These are phyloP conservation scores for Microtus ochrogaster DNA, from an alignment of 2,113 vertebrate species.

Conservation along the genomic window DNA sequence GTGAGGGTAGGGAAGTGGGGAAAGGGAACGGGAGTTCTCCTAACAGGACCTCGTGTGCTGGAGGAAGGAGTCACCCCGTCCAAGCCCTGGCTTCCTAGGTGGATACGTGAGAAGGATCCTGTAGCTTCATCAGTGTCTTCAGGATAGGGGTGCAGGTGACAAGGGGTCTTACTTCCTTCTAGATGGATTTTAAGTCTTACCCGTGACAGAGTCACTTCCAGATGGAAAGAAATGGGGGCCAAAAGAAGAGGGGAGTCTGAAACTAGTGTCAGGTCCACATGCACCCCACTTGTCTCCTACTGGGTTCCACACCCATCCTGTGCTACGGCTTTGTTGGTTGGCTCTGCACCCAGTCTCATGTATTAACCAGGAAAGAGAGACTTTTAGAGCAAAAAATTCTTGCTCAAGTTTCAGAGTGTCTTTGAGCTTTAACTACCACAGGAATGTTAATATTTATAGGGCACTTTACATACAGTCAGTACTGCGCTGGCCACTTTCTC, in stretches of 20 bases:
- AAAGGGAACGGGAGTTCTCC: not conserved
- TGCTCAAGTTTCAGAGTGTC: slow-evolving; percentile 2
- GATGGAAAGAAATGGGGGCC: not conserved
- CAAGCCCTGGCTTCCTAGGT: not conserved
- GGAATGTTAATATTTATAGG: slow-evolving; percentile 25
- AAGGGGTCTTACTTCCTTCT: not conserved
- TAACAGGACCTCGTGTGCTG: not conserved
- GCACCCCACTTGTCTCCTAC: not conserved
- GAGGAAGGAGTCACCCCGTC: not conserved
- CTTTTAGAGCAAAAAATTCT: slow-evolving; percentile 32
- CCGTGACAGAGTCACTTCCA: not conserved
- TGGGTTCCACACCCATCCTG: not conserved
- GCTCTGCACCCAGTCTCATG: not conserved
- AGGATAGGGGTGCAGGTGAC: not conserved
- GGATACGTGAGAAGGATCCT: not conserved
- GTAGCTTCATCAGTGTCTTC: not conserved
- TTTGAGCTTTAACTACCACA: slow-evolving; percentile 43
- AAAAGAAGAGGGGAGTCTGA: not conserved
- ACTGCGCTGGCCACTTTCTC: slow-evolving; percentile 1
- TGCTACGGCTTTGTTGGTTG: not conserved
- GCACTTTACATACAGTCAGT: not conserved
- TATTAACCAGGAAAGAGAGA: slow-evolving; percentile 12
- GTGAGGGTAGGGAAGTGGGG: not conserved
- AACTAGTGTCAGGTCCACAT: not conserved
- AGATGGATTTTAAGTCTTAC: not conserved